Evolutionary conservation across 2,888 invertebrate genomes (phyloP).

Genomic region (Exocentrus adspersus): DNA sequence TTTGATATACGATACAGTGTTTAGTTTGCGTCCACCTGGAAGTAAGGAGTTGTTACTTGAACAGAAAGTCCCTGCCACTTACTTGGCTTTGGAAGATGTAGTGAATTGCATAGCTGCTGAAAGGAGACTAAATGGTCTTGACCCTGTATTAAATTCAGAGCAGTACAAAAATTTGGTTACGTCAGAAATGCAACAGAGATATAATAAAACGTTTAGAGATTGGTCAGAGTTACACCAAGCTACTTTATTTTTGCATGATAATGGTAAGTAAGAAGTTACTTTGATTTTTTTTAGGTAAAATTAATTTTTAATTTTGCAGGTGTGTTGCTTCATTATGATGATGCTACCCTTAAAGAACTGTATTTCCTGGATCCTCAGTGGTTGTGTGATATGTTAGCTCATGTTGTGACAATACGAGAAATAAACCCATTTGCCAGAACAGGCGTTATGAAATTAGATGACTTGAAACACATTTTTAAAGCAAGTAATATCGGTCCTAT

Average conservation of each 20-base stretch:
- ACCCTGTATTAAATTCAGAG: conserved; percentile 86
- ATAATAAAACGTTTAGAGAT: conserved; percentile 83
- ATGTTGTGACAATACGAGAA: conserved; percentile 96
- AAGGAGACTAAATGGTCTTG: conserved; percentile 72
- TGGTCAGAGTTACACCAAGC: conserved; percentile 93
- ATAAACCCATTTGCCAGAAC: conserved; percentile 94
- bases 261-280: conserved; percentile 69
- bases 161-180: conserved; percentile 75
- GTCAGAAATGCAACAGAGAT: conserved; percentile 74
- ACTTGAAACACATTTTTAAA: conserved; percentile 91
- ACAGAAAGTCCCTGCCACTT: conserved; percentile 95
- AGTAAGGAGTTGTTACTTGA: conserved; percentile 91
- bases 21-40: conserved; percentile 88
- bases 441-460: conserved; percentile 93
- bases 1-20: conserved; percentile 92
- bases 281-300: not conserved
- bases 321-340: conserved; percentile 93
- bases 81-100: conserved; percentile 93
- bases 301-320: conserved; percentile 65
- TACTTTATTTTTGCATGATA: conserved; percentile 96
- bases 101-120: conserved; percentile 85
- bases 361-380: conserved; percentile 98
- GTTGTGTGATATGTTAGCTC: conserved; percentile 97
- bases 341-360: conserved; percentile 91
- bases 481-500: conserved; percentile 81